These are phyloP conservation scores for Lordiphosa andalusiaca DNA, from an alignment of 2,888 invertebrate genomes.

Conservation along the genomic window DNA sequence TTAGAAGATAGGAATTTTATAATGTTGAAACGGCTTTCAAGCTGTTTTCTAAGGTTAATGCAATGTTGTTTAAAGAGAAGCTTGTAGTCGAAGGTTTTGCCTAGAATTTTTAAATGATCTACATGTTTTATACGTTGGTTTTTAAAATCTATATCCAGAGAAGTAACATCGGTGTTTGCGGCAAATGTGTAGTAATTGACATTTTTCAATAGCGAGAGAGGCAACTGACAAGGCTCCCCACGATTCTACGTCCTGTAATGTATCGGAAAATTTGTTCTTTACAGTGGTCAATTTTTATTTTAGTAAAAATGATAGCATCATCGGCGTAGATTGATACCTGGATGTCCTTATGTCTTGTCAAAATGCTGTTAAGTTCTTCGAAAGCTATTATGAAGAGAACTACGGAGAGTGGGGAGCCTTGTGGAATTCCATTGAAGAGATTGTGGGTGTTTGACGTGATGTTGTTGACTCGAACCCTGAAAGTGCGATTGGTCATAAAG, in stretches of 20 bases:
- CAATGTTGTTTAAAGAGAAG: conserved; percentile 5
- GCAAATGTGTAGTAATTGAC: background rate
- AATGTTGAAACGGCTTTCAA: conserved; percentile 5
- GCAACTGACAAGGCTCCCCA: background rate
- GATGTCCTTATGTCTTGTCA: too few species aligned
- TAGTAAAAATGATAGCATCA: too few species aligned
- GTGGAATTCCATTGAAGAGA: too few species aligned
- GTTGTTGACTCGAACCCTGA: too few species aligned
- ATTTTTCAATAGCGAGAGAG: conserved; percentile 1
- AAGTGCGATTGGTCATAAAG: too few species aligned
- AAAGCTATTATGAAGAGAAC: too few species aligned
- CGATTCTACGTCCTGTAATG: background rate
- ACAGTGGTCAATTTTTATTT: background rate
- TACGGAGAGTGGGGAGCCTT: too few species aligned
- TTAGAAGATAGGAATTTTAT: background rate
- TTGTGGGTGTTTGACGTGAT: too few species aligned
- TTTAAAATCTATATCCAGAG: background rate
- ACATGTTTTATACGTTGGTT: conserved; percentile 2
- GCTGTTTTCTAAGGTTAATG: conserved; percentile 4
- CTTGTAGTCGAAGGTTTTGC: conserved; percentile 6
- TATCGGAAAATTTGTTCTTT: background rate
- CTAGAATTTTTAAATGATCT: conserved; percentile 2
- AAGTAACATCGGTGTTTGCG: background rate
- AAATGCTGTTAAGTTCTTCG: too few species aligned
- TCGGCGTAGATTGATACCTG: too few species aligned